A percentile compares a stretch with the other conserved stretches of the same genome.
These are phyloP conservation scores for Netelia fuscicornis DNA, from an alignment of 2,888 invertebrate species.

Conservation along the genomic window DNA sequence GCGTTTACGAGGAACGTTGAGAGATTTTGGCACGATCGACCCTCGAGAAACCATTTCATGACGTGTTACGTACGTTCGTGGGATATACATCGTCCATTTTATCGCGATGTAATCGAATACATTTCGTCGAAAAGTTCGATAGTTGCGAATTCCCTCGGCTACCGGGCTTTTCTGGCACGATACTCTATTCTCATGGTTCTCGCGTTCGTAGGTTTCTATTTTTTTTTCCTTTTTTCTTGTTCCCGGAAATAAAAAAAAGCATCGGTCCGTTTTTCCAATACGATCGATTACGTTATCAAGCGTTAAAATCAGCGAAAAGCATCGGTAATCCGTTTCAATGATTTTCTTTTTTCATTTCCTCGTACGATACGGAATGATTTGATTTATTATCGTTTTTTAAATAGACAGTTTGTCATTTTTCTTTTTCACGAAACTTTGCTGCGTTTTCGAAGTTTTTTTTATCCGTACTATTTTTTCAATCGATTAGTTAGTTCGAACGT, in stretches of 20 bases:
- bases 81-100: neutral
- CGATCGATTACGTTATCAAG: slow-evolving; percentile 33
- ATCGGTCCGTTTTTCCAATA: slow-evolving; percentile 23
- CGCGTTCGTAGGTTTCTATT: neutral
- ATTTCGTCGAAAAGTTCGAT: slow-evolving; percentile 50
- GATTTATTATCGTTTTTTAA: too few species aligned
- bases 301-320: slow-evolving; percentile 19
- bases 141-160: slow-evolving; percentile 48
- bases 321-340: neutral
- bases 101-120: slow-evolving; percentile 51
- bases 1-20: slow-evolving; percentile 11
- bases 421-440: too few species aligned
- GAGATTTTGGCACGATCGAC: neutral
- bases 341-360: slow-evolving; percentile 13
- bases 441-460: neutral
- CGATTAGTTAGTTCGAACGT: too few species aligned
- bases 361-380: neutral
- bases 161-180: slow-evolving; percentile 28
- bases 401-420: too few species aligned
- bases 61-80: slow-evolving; percentile 7
- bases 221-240: neutral
- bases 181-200: slow-evolving; percentile 13
- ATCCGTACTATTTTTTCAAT: neutral
- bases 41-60: slow-evolving; percentile 22
- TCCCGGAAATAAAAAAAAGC: slow-evolving; percentile 47